Percentiles rank a stretch among this genome's conserved stretches.
Evolutionary conservation across 2,888 invertebrate genomes (phyloP).

Genomic region (Caenorhabditis zanzibari): DNA sequence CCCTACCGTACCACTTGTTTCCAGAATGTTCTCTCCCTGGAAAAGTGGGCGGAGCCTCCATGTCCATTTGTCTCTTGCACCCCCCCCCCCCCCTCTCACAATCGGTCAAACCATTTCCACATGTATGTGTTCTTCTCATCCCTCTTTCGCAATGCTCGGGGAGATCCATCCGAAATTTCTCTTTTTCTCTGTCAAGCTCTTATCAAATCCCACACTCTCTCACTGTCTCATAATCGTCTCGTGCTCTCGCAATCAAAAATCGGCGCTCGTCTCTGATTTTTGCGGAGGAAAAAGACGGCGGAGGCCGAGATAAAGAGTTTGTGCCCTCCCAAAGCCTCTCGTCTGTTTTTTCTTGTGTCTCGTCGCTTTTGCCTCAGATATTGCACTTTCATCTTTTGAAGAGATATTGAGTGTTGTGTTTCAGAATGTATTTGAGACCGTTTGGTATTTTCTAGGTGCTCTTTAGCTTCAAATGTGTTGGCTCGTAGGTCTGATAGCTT

Average conservation of each 20-base stretch:
- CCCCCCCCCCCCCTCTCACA: neutral
- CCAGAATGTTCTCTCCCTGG: conserved; percentile 26
- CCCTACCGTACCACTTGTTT: conserved; percentile 15
- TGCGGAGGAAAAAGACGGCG: conserved; percentile 5
- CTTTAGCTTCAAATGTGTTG: no score
- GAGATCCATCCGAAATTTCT: conserved; percentile 15
- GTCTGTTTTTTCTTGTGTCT: neutral
- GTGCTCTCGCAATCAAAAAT: conserved; percentile 58
- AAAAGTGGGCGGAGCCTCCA: conserved; percentile 32
- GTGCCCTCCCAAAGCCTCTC: conserved; percentile 11
- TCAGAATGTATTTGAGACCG: no score
- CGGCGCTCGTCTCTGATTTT: conserved; percentile 7
- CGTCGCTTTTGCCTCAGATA: neutral
- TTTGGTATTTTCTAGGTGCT: no score
- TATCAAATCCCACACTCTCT: neutral
- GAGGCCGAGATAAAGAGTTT: conserved; percentile 16
- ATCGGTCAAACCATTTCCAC: conserved; percentile 60
- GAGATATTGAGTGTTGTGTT: neutral
- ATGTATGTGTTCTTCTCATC: conserved; percentile 24
- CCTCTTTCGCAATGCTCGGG: conserved; percentile 9
- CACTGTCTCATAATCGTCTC: conserved; percentile 17
- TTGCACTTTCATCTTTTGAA: conserved; percentile 21
- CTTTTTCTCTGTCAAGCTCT: neutral
- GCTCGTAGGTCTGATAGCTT: no score
- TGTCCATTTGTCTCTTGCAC: conserved; percentile 4